A percentile compares a stretch with the other conserved stretches of the same genome.
Evolutionary conservation across 2,888 invertebrate species (phyloP).

Genomic region (Leucoma salicis): DNA sequence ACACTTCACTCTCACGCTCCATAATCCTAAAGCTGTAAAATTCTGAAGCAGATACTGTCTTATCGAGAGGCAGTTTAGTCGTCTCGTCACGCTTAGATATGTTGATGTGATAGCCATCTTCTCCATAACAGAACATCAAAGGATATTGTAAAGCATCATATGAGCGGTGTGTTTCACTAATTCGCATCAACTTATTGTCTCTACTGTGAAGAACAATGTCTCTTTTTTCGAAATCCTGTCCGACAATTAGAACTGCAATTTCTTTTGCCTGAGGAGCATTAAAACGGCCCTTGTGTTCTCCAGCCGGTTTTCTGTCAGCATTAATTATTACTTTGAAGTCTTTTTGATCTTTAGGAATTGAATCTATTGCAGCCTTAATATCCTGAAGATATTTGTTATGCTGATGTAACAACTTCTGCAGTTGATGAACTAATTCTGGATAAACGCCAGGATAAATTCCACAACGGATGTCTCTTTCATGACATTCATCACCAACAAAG

Average conservation of each 20-base stretch:
- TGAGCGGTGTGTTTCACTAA: slow-evolving; percentile 9
- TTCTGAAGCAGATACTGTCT: slow-evolving; percentile 2
- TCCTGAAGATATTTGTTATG: no score
- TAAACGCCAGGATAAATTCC: not conserved
- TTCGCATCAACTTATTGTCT: slow-evolving; percentile 1
- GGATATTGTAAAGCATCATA: slow-evolving; percentile 2
- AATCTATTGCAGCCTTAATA: no score
- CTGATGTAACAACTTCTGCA: not conserved
- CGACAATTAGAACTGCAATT: slow-evolving; percentile 1
- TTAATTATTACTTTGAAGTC: slow-evolving; percentile 7
- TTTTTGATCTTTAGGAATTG: slow-evolving; percentile 17
- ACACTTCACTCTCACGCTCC: not conserved
- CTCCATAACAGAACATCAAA: slow-evolving; percentile 5
- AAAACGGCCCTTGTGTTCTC: slow-evolving; percentile 1
- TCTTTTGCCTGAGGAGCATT: slow-evolving; percentile 7
- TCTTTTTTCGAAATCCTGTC: slow-evolving; percentile 4
- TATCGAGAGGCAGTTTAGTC: not conserved
- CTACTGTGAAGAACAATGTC: slow-evolving; percentile 8
- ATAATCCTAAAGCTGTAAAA: slow-evolving; percentile 2
- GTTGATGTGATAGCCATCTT: slow-evolving; percentile 6
- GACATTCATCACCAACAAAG: not conserved
- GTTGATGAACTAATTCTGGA: slow-evolving; percentile 1
- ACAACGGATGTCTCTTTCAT: not conserved
- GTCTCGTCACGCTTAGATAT: slow-evolving; percentile 2
- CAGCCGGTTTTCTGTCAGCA: slow-evolving; percentile 3